Percentiles rank a stretch among this genome's conserved stretches.
phyloP scores from a whole-genome alignment of 2,797 vertebrate species.

The Pteronotus mesoamericanus region DNA sequence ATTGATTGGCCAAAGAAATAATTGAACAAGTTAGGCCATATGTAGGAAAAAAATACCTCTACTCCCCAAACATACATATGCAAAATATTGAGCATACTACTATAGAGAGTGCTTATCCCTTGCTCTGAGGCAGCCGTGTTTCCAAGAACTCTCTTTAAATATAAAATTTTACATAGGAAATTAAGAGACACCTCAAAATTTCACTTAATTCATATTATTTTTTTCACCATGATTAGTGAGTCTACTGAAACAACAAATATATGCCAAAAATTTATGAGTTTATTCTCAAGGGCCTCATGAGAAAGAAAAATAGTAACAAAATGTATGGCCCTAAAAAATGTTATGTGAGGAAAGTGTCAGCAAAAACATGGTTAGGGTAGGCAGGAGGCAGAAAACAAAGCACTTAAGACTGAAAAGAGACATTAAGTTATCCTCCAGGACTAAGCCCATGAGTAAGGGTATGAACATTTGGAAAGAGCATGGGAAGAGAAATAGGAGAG shows the following conservation, averaged over 20 bases:
- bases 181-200: background rate
- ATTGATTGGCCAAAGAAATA: background rate
- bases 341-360: background rate
- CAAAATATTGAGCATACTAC: background rate
- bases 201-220: background rate
- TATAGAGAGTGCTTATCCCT: background rate
- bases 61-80: too few species aligned
- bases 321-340: background rate
- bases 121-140: background rate
- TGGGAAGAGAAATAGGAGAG: background rate
- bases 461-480: background rate
- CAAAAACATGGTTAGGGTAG: background rate
- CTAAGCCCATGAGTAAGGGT: background rate
- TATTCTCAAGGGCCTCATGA: background rate
- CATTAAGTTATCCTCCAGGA: background rate
- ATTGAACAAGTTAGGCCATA: background rate
- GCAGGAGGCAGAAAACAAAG: background rate
- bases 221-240: background rate
- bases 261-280: background rate
- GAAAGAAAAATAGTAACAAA: background rate
- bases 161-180: background rate
- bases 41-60: background rate
- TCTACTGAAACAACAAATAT: background rate
- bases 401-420: background rate
- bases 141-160: background rate